Evolutionary conservation across 2,888 invertebrate species (phyloP), one percentile per base, ranked within the genome.

Genomic region (Epinotia nisella): DNA sequence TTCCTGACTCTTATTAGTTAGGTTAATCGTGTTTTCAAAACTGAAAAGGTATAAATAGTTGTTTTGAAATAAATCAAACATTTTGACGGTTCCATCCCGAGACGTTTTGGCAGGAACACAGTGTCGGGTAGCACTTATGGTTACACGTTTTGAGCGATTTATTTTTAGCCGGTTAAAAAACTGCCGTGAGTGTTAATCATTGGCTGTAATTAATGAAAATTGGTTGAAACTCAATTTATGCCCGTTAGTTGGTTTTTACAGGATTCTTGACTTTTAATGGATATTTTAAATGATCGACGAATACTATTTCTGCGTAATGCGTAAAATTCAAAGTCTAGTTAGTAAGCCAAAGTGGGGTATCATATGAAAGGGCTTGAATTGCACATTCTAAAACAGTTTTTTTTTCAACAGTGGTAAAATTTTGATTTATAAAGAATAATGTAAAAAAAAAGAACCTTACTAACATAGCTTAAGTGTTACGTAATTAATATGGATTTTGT

Each of bases 81-180:
- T 73, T 73, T 69, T 24, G 62, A 64, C 56, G 51, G 72, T 72
- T 67, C 67, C 67, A 62, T 68, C 21, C 67, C 67, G 55, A 55
- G 45, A 56, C 62, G 68, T 73, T 73, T 73, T 73, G 73, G 73
- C 73, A 73, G 73, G 73, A 73, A 73, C 73, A 64, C 51, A 51
- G 73, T 62, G 58, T 73, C 73, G 73, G 73, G 69, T 73, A 68
- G 62, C 73, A 73, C 68, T 73, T 73, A 73, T 29, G 62, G 73
- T 66, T 71, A 62, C 68, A 64, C 58, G 73, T 64, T 69, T 69
- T 73, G 61, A 72, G 35, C 55, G 71, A 51, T 69, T 73, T 73
- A 73, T 73, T 73, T 73, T 69, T 73, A 73, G 72, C 58, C 24
- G 13, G 58, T 69, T 64, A 64, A 73, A 69, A 73, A 73, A 73